phyloP scores from a whole-genome alignment of 1,140 invertebrate species.

The Pemphigus obesinymphae region DNA sequence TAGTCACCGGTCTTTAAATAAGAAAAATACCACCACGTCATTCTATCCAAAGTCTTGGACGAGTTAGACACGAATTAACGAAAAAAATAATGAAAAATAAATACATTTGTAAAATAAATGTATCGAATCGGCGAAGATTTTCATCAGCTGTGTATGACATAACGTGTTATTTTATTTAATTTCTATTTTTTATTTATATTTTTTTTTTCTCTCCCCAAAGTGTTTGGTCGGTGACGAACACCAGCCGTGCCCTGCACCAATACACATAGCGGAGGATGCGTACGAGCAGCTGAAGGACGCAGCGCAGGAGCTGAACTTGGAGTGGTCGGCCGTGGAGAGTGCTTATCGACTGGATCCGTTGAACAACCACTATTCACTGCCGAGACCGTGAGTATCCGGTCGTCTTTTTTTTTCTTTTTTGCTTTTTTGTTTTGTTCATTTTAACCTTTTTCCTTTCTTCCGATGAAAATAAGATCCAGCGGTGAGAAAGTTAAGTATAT shows the following conservation, averaged over 20 bases:
- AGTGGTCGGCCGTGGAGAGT: slow-evolving; percentile 23
- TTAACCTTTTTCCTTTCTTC: too few relatives aligned
- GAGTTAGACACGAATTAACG: too few relatives aligned
- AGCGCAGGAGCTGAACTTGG: slow-evolving; percentile 31
- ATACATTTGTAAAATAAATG: too few relatives aligned
- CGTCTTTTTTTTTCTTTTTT: too few relatives aligned
- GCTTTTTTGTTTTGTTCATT: too few relatives aligned
- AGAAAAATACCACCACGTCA: too few relatives aligned
- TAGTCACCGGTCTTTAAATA: too few relatives aligned
- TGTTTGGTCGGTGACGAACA: slow-evolving; percentile 41
- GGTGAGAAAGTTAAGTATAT: too few relatives aligned
- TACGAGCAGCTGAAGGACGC: slow-evolving; percentile 38
- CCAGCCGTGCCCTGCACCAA: slow-evolving; percentile 27
- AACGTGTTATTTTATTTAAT: not conserved
- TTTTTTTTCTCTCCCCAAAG: not conserved
- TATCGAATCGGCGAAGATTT: not conserved
- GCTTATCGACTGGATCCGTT: not conserved
- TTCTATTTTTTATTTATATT: not conserved
- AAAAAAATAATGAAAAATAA: too few relatives aligned
- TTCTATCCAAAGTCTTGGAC: too few relatives aligned
- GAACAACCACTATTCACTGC: slow-evolving; percentile 8
- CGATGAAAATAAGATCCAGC: too few relatives aligned
- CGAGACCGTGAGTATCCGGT: slow-evolving; percentile 5
- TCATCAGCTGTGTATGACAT: not conserved
- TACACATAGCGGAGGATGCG: slow-evolving; percentile 19